These are phyloP conservation scores for Metallyticus violacea DNA, from an alignment of 2,888 invertebrate genomes.

Conservation along the genomic window DNA sequence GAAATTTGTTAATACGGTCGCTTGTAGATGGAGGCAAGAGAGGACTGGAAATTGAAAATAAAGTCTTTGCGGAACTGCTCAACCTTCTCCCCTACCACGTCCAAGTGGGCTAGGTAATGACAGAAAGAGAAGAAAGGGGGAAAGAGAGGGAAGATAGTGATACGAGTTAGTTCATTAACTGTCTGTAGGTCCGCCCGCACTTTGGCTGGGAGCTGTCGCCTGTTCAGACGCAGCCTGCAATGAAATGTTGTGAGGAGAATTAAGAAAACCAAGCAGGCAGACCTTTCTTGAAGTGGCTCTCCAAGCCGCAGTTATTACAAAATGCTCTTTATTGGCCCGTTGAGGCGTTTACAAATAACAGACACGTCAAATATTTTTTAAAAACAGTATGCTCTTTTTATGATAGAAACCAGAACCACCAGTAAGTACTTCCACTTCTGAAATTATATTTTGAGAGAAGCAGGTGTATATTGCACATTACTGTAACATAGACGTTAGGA, in stretches of 20 bases:
- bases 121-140: not conserved
- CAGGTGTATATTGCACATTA: no score
- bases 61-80: slow-evolving; percentile 22
- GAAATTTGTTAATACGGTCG: slow-evolving; percentile 33
- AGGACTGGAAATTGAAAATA: slow-evolving; percentile 31
- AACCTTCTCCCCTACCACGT: not conserved
- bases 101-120: slow-evolving; percentile 21
- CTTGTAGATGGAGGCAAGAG: slow-evolving; percentile 2
- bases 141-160: slow-evolving; percentile 12
- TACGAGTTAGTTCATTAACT: slow-evolving; percentile 30
- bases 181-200: slow-evolving; percentile 7
- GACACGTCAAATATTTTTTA: no score
- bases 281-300: not conserved
- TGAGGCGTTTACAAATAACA: no score
- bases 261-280: not conserved
- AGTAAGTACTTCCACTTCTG: no score
- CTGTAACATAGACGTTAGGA: no score
- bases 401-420: no score
- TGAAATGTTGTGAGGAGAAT: not conserved
- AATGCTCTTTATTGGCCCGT: no score
- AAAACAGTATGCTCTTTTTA: no score
- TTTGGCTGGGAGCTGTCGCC: not conserved
- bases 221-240: not conserved
- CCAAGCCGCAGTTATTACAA: not conserved
- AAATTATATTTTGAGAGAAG: no score